Evolutionary conservation across 2,113 vertebrate genomes (phyloP), one percentile per base, ranked within the genome.

Genomic region (Hypomesus transpacificus): DNA sequence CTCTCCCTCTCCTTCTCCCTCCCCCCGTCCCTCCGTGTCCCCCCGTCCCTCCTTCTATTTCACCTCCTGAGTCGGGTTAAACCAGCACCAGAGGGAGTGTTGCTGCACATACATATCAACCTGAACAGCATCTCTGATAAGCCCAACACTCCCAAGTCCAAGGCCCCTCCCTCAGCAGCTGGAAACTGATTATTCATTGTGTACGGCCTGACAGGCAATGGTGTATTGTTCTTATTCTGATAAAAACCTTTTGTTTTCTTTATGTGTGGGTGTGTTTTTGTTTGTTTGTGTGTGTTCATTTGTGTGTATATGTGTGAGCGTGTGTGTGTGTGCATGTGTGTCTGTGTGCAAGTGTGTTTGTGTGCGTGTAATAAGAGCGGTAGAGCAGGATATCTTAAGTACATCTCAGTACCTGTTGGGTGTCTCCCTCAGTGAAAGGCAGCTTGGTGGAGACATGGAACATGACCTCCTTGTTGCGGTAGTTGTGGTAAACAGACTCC

Each of bases 401-500:
- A 34, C 1, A 34, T 34, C 31, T 64, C 70, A 76, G 57, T 86
- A 98, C 97, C 95, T 98, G 96, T 87, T 98, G 97, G 13, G 94
- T 74, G 9, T 98, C 96, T 51, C 96, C 97, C 84, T 98, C 97
- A 0, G 97, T 98, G 90, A 93, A 98, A 74, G 96, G 96, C 86
- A 98, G 93, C 83, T 96, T 98, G 76, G 97, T 98, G 86, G 96
- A 97, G 82, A 98, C 94, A 17, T 98, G 97, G 89, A 98, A 98
- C 97, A 98, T 98, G 89, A 98, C 95, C 91, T 98, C 97, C 87
- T 96, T 98, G 93, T 91, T 95, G 21, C 93, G 93, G 88, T 97
- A 98, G 92, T 95, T 96, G 91, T 92, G 94, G 85, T 97, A 98
- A 78, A 97, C 72, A 0, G 97, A 98, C 84, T 98, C 95, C 0